Conservation (phyloP, 2,888 invertebrate species). For the Suillia variegata region DNA sequence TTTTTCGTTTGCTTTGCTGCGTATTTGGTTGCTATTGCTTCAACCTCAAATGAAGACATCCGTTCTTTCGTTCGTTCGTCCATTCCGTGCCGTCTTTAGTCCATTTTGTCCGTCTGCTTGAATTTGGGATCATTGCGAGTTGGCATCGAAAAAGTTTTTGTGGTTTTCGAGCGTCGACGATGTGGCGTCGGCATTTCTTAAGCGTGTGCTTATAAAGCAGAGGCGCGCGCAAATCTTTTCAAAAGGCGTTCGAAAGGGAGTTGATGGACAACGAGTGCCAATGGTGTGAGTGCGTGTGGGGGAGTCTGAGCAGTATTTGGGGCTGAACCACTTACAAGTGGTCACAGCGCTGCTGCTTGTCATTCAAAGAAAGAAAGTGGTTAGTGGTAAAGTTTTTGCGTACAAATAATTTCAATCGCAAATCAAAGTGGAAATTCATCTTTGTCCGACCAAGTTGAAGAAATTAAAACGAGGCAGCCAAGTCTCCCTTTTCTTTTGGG, state of each 20-base stretch:
- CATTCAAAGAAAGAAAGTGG: constrained; percentile 25
- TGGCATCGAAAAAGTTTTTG: constrained; percentile 41
- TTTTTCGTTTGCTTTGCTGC: not conserved
- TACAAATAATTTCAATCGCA: constrained; percentile 14
- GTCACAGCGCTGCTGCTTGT: constrained; percentile 8
- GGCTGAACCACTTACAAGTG: not conserved
- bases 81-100: constrained; percentile 23
- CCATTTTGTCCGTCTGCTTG: constrained; percentile 30
- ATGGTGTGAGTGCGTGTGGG: not conserved
- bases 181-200: not conserved
- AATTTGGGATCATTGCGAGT: not conserved
- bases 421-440: constrained; percentile 11
- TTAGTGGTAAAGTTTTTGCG: constrained; percentile 23
- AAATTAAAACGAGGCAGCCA: not conserved
- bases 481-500: not conserved
- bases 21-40: not conserved
- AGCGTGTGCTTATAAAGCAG: not conserved
- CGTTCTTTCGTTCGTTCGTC: not conserved
- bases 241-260: not conserved
- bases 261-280: no score
- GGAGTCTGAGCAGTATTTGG: no score
- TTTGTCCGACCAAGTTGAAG: not conserved
- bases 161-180: no score
- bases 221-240: no score
- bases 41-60: no score